Conservation (phyloP, 2,113 vertebrate species). For the Vulpes vulpes region DNA sequence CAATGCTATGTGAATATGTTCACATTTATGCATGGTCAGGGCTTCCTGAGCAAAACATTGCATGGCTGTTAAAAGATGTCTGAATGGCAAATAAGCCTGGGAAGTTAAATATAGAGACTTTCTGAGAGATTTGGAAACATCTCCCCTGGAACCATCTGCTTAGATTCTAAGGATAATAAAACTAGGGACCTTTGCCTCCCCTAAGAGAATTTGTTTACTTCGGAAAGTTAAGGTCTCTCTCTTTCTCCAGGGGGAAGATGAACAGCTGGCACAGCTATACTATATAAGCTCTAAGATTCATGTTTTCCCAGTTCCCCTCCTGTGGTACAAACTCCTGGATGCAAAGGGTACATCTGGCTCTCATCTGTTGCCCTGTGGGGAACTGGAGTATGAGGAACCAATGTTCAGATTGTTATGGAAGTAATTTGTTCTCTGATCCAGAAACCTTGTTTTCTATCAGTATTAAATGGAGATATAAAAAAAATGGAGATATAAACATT, state of each 20-base stretch:
- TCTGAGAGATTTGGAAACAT: neutral
- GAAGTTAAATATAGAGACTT: neutral
- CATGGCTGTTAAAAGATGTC: neutral
- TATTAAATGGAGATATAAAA: constrained; percentile 3
- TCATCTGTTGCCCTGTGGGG: neutral
- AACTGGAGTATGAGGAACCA: accelerated
- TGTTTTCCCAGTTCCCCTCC: neutral
- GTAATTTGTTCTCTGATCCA: constrained; percentile 48
- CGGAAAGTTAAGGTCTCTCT: constrained; percentile 13
- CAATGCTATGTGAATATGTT: neutral
- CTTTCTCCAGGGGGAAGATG: neutral
- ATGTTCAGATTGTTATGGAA: neutral
- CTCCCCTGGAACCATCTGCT: neutral
- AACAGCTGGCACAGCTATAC: neutral
- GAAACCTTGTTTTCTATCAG: constrained; percentile 28
- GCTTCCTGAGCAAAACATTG: neutral
- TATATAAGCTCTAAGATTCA: neutral
- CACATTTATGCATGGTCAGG: neutral
- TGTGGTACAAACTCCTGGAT: neutral
- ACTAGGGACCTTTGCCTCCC: neutral
- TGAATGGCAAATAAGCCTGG: neutral
- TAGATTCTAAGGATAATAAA: constrained; percentile 34
- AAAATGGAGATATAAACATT: neutral
- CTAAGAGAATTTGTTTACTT: constrained; percentile 31
- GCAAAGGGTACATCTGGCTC: neutral